Conservation (phyloP, 2,888 invertebrate species). For the Anorthoa munda region DNA sequence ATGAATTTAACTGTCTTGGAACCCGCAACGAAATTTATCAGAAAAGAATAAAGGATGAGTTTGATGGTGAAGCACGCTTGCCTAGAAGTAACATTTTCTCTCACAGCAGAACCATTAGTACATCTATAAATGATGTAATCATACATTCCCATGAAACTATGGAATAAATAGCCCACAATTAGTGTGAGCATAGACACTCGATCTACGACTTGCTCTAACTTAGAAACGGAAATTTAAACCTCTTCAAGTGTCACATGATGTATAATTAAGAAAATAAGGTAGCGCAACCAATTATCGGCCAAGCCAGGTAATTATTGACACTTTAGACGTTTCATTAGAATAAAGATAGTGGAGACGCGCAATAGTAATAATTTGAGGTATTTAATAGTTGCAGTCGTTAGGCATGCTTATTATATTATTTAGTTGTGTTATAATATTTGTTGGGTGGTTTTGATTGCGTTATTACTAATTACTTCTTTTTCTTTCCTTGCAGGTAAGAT, state of each 20-base stretch:
- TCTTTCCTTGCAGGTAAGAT: conserved; percentile 37
- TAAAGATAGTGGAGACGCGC: conserved; percentile 9
- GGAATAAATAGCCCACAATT: neutral
- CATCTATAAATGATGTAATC: neutral
- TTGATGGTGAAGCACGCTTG: no score
- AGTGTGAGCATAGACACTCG: neutral
- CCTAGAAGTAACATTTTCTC: neutral
- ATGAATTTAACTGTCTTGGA: no score
- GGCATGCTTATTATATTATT: conserved; percentile 8
- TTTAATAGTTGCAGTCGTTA: conserved; percentile 14
- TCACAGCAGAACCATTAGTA: neutral
- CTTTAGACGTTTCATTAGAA: conserved; percentile 22
- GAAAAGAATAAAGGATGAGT: no score
- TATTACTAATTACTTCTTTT: conserved; percentile 8
- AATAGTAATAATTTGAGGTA: conserved; percentile 5
- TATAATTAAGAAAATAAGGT: conserved; percentile 35
- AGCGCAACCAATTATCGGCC: conserved; percentile 29
- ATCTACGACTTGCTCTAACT: conserved; percentile 18
- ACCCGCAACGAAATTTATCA: no score
- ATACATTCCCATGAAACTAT: conserved; percentile 10
- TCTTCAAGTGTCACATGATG: conserved; percentile 46
- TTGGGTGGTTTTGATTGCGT: neutral
- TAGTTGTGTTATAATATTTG: neutral
- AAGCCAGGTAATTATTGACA: conserved; percentile 36
- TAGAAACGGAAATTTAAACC: conserved; percentile 52